phyloP scores from a whole-genome alignment of 2,797 vertebrate genomes.

The Ammospiza maritima region DNA sequence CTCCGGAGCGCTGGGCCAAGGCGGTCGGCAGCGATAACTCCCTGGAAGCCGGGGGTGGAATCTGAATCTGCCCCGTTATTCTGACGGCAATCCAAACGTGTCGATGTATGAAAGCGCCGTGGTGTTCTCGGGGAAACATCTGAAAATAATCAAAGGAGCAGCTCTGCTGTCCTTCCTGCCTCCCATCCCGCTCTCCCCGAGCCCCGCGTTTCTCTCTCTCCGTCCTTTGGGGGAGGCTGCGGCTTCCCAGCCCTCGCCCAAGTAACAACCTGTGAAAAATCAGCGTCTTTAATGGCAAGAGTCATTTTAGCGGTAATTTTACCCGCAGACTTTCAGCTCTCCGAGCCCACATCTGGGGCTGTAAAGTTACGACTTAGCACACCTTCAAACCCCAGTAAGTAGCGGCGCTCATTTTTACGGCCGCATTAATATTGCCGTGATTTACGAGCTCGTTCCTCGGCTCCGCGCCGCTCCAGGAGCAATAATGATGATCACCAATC shows the following conservation, averaged over 20 bases:
- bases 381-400: conserved; percentile 29
- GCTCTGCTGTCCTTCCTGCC: conserved; percentile 36
- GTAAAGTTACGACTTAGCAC: conserved; percentile 8
- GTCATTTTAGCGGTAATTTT: background rate
- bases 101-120: background rate
- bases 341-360: background rate
- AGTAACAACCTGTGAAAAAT: background rate
- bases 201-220: background rate
- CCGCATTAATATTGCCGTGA: background rate
- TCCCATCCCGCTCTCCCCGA: background rate
- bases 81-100: background rate
- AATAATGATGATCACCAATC: background rate
- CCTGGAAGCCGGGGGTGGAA: background rate
- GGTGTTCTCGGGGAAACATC: conserved; percentile 25
- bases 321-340: background rate
- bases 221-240: background rate
- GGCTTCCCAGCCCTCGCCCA: background rate
- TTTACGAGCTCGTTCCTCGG: background rate
- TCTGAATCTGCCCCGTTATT: background rate
- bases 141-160: conserved; percentile 48
- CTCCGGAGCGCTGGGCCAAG: background rate
- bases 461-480: background rate
- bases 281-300: background rate
- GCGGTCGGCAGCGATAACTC: background rate
- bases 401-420: background rate